A percentile compares a stretch with the other conserved stretches of the same genome.
These are phyloP conservation scores for Caenorhabditis becei DNA, from an alignment of 2,888 invertebrate genomes.

Conservation along the genomic window DNA sequence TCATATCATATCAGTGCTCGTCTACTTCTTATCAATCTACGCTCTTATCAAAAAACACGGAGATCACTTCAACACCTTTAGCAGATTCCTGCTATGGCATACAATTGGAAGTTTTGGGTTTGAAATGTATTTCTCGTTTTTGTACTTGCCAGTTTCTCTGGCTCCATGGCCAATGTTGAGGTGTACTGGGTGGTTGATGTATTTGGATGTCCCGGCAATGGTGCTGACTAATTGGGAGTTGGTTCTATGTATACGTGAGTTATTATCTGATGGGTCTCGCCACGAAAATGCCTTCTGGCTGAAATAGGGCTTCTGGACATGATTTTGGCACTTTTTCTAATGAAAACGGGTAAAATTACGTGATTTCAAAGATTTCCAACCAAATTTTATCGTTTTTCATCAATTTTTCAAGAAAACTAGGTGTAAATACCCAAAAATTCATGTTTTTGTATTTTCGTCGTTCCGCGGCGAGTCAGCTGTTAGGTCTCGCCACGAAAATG, in stretches of 20 bases:
- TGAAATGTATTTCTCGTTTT: slow-evolving; percentile 38
- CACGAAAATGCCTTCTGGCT: too few relatives aligned
- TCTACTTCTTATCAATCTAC: slow-evolving; percentile 14
- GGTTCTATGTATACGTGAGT: slow-evolving; percentile 18
- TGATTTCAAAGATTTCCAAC: too few relatives aligned
- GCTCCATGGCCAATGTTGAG: neutral
- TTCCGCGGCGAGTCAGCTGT: too few relatives aligned
- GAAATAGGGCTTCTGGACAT: too few relatives aligned
- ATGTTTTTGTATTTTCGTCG: too few relatives aligned
- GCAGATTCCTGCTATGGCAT: slow-evolving; percentile 35
- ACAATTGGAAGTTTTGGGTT: slow-evolving; percentile 40
- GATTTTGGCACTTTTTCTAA: too few relatives aligned
- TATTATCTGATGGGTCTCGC: too few relatives aligned
- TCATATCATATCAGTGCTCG: slow-evolving; percentile 8
- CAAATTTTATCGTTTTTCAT: too few relatives aligned
- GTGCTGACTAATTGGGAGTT: slow-evolving; percentile 11
- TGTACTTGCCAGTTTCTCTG: slow-evolving; percentile 17
- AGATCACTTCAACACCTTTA: slow-evolving; percentile 27
- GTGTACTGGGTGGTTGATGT: slow-evolving; percentile 26
- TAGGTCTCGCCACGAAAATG: too few relatives aligned
- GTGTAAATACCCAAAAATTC: too few relatives aligned
- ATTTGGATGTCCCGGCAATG: slow-evolving; percentile 22
- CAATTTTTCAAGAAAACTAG: too few relatives aligned
- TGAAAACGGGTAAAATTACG: too few relatives aligned
- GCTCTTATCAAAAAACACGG: slow-evolving; percentile 20